phyloP scores from a whole-genome alignment of 2,888 invertebrate genomes.

The Dicranocentrus wangi region DNA sequence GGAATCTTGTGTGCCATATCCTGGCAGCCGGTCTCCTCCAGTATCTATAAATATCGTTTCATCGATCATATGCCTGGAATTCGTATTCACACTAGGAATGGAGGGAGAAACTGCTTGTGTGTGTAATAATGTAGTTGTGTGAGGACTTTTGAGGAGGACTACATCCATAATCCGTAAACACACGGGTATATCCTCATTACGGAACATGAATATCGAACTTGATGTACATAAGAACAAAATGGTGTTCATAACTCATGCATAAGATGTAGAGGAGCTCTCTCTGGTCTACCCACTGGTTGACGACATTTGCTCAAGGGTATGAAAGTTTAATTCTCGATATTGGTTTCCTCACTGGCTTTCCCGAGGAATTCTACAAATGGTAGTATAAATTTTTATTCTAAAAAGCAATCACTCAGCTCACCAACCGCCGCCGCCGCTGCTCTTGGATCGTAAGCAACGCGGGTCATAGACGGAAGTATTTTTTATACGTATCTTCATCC shows the following conservation, averaged over 20 bases:
- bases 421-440: neutral
- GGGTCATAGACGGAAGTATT: too few species aligned
- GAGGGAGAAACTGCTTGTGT: too few species aligned
- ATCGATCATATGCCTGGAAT: slow-evolving; percentile 23
- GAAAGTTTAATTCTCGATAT: slow-evolving; percentile 60
- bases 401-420: slow-evolving; percentile 46
- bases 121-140: neutral
- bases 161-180: neutral
- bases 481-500: too few species aligned
- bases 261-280: neutral
- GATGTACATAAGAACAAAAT: slow-evolving; percentile 10
- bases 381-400: slow-evolving; percentile 37
- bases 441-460: neutral
- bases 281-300: slow-evolving; percentile 7
- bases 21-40: slow-evolving; percentile 14
- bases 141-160: neutral
- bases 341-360: slow-evolving; percentile 27
- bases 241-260: slow-evolving; percentile 38
- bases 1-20: neutral
- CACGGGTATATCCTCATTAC: neutral
- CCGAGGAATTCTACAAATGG: slow-evolving; percentile 29
- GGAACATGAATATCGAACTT: too few species aligned
- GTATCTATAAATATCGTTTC: slow-evolving; percentile 29
- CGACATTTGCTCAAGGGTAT: slow-evolving; percentile 38
- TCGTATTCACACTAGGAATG: neutral